phyloP scores from a whole-genome alignment of 2,888 invertebrate species.

The Nymphalis c-album region DNA sequence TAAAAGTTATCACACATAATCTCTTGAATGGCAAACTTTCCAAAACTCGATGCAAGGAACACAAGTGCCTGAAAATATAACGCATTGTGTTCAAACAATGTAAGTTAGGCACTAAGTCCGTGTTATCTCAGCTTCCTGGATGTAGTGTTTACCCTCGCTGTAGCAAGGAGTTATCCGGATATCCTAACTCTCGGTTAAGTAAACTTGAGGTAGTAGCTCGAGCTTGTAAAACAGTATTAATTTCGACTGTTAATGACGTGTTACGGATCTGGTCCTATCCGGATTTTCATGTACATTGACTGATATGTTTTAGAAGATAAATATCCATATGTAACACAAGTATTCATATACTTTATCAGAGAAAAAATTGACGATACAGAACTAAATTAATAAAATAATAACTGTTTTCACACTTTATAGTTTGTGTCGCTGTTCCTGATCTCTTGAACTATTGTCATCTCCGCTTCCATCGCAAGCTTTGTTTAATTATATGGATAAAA shows the following conservation, averaged over 20 bases:
- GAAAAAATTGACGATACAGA: too few species aligned
- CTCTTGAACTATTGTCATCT: too few species aligned
- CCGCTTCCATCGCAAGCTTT: too few species aligned
- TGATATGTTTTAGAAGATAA: neutral
- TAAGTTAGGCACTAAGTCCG: constrained; percentile 28
- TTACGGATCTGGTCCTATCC: neutral
- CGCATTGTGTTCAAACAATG: constrained; percentile 4
- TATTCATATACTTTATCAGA: too few species aligned
- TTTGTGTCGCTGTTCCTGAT: too few species aligned
- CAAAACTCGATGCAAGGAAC: too few species aligned
- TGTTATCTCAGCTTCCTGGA: constrained; percentile 20
- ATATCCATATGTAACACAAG: neutral
- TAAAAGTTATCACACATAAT: too few species aligned
- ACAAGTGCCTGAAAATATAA: neutral
- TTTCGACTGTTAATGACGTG: constrained; percentile 2
- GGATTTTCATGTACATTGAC: too few species aligned
- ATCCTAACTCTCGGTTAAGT: constrained; percentile 16
- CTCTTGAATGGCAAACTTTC: too few species aligned
- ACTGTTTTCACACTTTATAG: too few species aligned
- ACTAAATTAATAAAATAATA: too few species aligned
- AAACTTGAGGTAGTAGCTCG: constrained; percentile 11
- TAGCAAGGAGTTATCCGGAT: constrained; percentile 13
- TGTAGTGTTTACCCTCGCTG: constrained; percentile 7
- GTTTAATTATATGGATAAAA: too few species aligned
- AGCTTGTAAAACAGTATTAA: constrained; percentile 21